A percentile compares a stretch with the other conserved stretches of the same genome.
Conservation (phyloP, 2,113 vertebrate species). For the Tupaia tana region DNA sequence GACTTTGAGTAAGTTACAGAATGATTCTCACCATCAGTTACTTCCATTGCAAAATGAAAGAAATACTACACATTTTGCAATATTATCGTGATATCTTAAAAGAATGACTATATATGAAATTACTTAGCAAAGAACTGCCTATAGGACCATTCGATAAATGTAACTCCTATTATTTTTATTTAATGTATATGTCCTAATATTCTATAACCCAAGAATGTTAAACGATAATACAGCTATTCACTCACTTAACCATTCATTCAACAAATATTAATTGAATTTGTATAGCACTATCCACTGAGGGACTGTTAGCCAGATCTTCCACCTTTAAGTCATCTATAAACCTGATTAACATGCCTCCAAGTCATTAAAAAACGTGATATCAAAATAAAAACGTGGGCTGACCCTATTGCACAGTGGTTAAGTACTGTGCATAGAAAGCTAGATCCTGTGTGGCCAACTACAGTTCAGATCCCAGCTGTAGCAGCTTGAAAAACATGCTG, state of each 20-base stretch:
- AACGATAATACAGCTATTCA: not conserved
- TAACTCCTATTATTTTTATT: not conserved
- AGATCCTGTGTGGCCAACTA: too few species aligned
- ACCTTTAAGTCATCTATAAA: not conserved
- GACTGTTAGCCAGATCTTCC: not conserved
- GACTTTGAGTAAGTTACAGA: not conserved
- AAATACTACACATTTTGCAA: not conserved
- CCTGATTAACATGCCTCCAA: not conserved
- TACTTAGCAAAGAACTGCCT: not conserved
- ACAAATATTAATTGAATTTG: not conserved
- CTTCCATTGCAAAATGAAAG: not conserved
- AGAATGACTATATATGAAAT: not conserved
- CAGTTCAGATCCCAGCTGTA: too few species aligned
- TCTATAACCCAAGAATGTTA: not conserved
- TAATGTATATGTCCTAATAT: not conserved
- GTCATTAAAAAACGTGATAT: not conserved
- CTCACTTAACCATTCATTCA: slow-evolving; percentile 4
- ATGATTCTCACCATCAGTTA: not conserved
- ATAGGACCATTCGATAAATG: not conserved
- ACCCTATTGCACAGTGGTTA: too few species aligned
- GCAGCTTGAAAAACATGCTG: too few species aligned
- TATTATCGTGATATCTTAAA: not conserved
- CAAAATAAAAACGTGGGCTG: not conserved
- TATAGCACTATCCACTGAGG: not conserved
- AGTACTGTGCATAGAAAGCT: too few species aligned